phyloP scores from a whole-genome alignment of 1,140 invertebrate species.

The Hycleus phaleratus region DNA sequence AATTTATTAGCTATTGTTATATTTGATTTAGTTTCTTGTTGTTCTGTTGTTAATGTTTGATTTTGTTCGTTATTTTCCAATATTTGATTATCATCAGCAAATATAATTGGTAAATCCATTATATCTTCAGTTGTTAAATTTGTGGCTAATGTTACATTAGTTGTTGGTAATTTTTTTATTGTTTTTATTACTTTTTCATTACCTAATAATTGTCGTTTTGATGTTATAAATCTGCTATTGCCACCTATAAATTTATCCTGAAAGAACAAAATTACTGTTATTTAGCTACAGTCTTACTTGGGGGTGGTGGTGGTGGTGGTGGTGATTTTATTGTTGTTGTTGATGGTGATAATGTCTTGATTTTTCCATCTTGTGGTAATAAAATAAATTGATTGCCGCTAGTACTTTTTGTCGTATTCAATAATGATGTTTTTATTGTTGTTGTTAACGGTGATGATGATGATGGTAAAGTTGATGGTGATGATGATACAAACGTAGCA shows the following conservation, averaged over 20 bases:
- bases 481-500: conserved; percentile 1
- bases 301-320: not conserved
- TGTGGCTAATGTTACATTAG: conserved; percentile 32
- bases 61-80: conserved; percentile 18
- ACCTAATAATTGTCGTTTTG: conserved; percentile 29
- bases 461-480: too few species aligned
- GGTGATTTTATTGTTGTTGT: not conserved
- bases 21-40: conserved; percentile 18
- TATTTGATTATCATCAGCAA: conserved; percentile 55
- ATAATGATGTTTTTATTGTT: too few species aligned
- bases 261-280: conserved; percentile 4
- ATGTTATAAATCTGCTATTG: conserved; percentile 28
- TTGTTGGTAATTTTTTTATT: conserved; percentile 18
- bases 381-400: conserved; percentile 16
- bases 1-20: conserved; percentile 24
- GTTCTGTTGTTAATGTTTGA: conserved; percentile 19
- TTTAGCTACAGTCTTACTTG: too few species aligned
- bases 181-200: conserved; percentile 16
- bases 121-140: conserved; percentile 54
- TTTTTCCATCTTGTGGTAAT: conserved; percentile 34
- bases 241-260: not conserved
- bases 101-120: conserved; percentile 57
- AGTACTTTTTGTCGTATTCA: too few species aligned
- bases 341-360: conserved; percentile 18
- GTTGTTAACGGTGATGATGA: too few species aligned